Conservation (phyloP, 2,797 vertebrate genomes). For the Cottoperca gobio region DNA sequence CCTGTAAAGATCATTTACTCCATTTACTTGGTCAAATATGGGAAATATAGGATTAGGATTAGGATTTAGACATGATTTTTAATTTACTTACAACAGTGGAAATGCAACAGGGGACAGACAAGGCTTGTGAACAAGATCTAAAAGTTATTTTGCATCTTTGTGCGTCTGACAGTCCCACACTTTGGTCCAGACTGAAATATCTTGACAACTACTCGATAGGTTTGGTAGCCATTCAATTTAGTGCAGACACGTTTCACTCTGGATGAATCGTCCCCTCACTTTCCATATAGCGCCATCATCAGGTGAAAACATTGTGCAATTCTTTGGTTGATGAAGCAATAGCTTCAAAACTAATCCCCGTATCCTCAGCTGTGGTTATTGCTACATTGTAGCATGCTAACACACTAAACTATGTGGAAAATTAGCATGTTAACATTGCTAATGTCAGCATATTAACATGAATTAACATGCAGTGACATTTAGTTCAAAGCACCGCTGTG, state of each 20-base stretch:
- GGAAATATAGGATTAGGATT: neutral
- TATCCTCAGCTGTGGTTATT: no score
- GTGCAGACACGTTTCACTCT: no score
- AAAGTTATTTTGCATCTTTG: no score
- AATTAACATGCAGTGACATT: no score
- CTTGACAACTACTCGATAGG: neutral
- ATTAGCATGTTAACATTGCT: no score
- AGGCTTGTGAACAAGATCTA: neutral
- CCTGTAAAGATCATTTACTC: neutral
- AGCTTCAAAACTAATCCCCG: no score
- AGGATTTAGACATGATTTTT: neutral
- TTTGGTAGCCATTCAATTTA: neutral
- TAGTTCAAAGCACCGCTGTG: no score
- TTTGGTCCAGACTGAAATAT: neutral
- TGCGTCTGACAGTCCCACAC: neutral
- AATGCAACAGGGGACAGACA: neutral
- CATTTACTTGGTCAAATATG: neutral
- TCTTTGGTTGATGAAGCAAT: neutral
- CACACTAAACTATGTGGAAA: no score
- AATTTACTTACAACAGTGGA: neutral
- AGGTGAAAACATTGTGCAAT: neutral
- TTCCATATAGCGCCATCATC: neutral
- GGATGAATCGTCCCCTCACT: neutral
- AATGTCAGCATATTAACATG: no score
- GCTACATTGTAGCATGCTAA: no score